A percentile compares a stretch with the other conserved stretches of the same genome.
These are phyloP conservation scores for Palythoa grandiflora DNA, from an alignment of 92 coral and sea anemone species.

Conservation along the genomic window DNA sequence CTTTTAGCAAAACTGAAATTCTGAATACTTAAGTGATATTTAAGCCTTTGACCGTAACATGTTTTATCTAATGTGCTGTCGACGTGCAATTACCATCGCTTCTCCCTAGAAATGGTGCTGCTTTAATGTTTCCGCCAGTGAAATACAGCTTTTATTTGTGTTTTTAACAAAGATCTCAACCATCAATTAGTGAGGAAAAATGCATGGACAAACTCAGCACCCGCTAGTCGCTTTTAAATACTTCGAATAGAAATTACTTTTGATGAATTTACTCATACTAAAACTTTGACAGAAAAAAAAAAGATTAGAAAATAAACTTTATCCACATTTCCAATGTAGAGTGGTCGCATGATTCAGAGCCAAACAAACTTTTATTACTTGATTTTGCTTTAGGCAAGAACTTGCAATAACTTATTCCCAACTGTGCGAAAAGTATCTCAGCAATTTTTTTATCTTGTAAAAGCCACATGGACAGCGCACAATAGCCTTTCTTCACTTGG, in stretches of 20 bases:
- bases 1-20: no score
- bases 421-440: not conserved
- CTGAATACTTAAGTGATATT: conserved; percentile 26
- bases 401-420: not conserved
- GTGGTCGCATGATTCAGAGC: not conserved
- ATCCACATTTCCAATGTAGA: not conserved
- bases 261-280: not conserved
- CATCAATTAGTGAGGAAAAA: conserved; percentile 22
- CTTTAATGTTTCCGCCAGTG: conserved; percentile 46
- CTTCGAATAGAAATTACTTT: not conserved
- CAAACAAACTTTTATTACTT: not conserved
- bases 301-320: not conserved
- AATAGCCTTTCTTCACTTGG: conserved; percentile 32
- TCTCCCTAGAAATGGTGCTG: not conserved
- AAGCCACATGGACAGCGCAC: conserved; percentile 24
- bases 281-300: not conserved
- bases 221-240: not conserved
- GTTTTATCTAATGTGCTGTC: conserved; percentile 22
- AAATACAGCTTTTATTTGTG: conserved; percentile 37
- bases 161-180: conserved; percentile 19
- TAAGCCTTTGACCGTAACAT: conserved; percentile 23
- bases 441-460: conserved; percentile 27
- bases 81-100: conserved; percentile 27
- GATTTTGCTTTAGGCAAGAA: conserved; percentile 7
- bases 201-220: not conserved